Base-by-base conservation (phyloP, 2,797 vertebrate species). In the Heterohyrax brucei region DNA sequence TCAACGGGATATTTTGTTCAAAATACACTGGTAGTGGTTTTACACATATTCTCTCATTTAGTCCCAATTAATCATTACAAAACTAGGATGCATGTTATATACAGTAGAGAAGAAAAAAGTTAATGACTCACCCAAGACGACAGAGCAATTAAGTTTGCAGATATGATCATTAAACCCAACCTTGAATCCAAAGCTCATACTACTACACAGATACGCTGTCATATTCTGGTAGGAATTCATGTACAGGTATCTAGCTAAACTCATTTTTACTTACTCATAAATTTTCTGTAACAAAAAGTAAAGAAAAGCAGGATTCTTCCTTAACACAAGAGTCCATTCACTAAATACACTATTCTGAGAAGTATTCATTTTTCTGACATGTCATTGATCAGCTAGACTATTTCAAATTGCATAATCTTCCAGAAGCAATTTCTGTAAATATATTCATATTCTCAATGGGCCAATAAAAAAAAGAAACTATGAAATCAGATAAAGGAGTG, bases 191-290 rank as follows among this genome's bases (percentile, higher is more conserved):
- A 93, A 89, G 72, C 66, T 80, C 44, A 90, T 75, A 72, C 18
- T 64, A 70, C 66, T 64, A 70, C 66, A 82, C 4, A 94, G 89
- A 95, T 95, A 95, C 62, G 10, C 39, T 96, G 19, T 24, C 61
- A 61, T 33, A 39, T 84, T 72, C 62, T 21, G 76, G 39, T 81
- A 89, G 89, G 39, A 94, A 90, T 48, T 81, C 26, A 89, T 9
- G 18, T 75, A 33, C 5, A 95, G 78, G 46, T 22, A 95, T 88
- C 24, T 87, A 83, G 48, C n/a, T 75, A 61, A 91, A 72, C 33
- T 94, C 39, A 93, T 86, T 95, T 96, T 91, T 87, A 33, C 64
- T 30, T 92, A n/a, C 70, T 76, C 28, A 95, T 50, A 93, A 95
- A 88, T 48, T 48, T 79, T 91, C 77, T 89, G 7, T 77, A 82